These are phyloP conservation scores for Trilocha varians DNA, from an alignment of 2,888 invertebrate species.

Conservation along the genomic window DNA sequence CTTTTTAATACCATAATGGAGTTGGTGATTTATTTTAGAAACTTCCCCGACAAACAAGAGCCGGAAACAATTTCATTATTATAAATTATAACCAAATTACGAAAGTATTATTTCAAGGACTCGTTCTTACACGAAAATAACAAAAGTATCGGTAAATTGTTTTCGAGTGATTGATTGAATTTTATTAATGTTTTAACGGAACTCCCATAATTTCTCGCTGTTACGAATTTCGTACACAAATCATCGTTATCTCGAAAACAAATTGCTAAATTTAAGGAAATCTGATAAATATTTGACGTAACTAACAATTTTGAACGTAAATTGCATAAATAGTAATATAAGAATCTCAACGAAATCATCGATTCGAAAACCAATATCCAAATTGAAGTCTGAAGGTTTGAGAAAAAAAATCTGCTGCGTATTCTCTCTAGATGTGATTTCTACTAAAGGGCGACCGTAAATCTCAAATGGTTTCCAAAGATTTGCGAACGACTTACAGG, in stretches of 20 bases:
- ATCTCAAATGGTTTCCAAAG: constrained; percentile 6
- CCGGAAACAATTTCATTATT: neutral
- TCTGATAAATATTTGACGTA: too few relatives aligned
- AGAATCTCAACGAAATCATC: neutral
- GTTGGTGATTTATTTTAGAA: neutral
- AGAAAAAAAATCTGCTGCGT: neutral
- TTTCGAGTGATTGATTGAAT: too few relatives aligned
- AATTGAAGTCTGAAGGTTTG: neutral
- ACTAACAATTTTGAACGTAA: too few relatives aligned
- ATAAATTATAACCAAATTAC: neutral
- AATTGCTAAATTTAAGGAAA: too few relatives aligned
- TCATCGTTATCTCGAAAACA: too few relatives aligned
- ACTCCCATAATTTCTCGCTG: too few relatives aligned
- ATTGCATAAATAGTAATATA: neutral
- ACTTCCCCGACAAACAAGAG: neutral
- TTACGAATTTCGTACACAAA: too few relatives aligned
- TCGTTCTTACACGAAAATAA: neutral
- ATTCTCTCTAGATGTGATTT: neutral
- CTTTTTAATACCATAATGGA: neutral
- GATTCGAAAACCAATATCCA: neutral
- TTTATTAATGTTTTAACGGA: too few relatives aligned
- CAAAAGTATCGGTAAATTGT: too few relatives aligned
- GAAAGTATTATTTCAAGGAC: neutral
- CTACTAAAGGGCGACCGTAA: neutral
- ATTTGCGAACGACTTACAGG: constrained; percentile 6